Base-by-base conservation (phyloP, 2,888 invertebrate species). In the Gasteruption jaculator region DNA sequence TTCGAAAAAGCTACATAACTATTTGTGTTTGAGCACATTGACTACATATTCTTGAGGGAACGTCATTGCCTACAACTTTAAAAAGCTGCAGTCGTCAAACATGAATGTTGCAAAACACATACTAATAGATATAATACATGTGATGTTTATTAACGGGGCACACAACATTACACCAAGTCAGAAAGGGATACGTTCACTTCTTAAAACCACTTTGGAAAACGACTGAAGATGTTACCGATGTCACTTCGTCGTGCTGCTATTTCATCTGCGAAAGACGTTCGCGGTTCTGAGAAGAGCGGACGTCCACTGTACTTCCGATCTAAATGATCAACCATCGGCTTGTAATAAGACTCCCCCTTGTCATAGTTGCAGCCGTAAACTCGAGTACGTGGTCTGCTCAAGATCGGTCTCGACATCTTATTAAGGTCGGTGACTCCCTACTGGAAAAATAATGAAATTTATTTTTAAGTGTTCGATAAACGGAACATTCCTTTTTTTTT, bases 361-460 rank as follows among this genome's bases (percentile, higher is more conserved):
- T 85, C 82, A 74, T 87, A 89, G 71, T 89, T 90, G 70, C 86
- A 86, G 63, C 89, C 86, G 68, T 91, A 90, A 60, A 90, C 83
- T 70, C 84, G 84, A 19, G 89, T 89, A 58, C 88, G 79, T 51
- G 85, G 84, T 68, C 85, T 75, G 60, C 72, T 73, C 31, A 71
- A 57, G 45, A 71, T 70, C 56, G 69, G 70, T 60, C 68, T 70
- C 43, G 71, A 68, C 72, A 72, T 72, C 44, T 58, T 61, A 30
- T 21, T 22, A 15, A 16, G 24, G 42, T 5, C 10, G 14, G 18
- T 30, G 6, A 15, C 12, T 30, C 30, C 30, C 18, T 12, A 27
- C 27, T 5, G n/a, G n/a, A 27, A 27, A n/a, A n/a, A n/a, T n/a
- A n/a, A n/a, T n/a, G n/a, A n/a, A n/a, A n/a, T n/a, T n/a, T n/a